Percentiles rank a stretch among this genome's conserved stretches.
phyloP scores from a whole-genome alignment of 2,888 invertebrate genomes.

The Agrilus biguttatus region DNA sequence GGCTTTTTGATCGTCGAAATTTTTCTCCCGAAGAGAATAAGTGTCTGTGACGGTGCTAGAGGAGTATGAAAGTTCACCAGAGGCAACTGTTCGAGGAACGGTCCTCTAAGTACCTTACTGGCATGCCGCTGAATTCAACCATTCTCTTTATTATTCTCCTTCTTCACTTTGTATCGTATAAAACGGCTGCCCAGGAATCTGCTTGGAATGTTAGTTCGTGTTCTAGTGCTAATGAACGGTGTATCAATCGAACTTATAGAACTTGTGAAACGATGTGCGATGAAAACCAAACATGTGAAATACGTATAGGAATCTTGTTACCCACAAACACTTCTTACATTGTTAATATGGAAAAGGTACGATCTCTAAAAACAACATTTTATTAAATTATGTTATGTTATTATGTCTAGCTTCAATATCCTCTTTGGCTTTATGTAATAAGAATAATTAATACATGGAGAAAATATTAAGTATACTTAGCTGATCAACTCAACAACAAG shows the following conservation, averaged over 20 bases:
- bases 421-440: not conserved
- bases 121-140: no score
- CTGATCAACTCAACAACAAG: no score
- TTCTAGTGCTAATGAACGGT: conserved; percentile 3
- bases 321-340: conserved; percentile 43
- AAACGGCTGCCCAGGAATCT: conserved; percentile 2
- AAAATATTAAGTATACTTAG: no score
- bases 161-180: not conserved
- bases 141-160: no score
- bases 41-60: no score
- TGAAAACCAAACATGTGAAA: conserved; percentile 39
- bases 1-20: no score
- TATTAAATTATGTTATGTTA: not conserved
- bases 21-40: no score
- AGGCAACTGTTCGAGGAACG: no score
- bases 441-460: no score
- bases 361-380: not conserved
- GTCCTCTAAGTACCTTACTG: no score
- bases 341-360: conserved; percentile 33
- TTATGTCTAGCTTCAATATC: not conserved
- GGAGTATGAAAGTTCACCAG: no score
- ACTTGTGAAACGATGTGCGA: conserved; percentile 11
- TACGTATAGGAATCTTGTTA: conserved; percentile 50
- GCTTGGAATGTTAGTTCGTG: conserved; percentile 5
- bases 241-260: conserved; percentile 6